phyloP scores from a whole-genome alignment of 1,140 invertebrate genomes.

The Bombus confusus region DNA sequence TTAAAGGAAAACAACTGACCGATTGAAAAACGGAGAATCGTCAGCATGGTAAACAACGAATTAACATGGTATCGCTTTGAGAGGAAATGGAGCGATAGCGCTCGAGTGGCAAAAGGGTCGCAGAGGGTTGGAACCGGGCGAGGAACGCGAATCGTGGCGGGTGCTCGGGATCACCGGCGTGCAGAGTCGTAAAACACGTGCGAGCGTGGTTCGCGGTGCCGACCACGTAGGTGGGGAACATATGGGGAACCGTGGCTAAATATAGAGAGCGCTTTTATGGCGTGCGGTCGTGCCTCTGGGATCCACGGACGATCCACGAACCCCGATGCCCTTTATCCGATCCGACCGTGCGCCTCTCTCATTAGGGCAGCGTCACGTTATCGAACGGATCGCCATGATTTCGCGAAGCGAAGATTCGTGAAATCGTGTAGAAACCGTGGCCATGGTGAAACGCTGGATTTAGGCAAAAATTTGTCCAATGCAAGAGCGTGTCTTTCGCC shows the following conservation, averaged over 20 bases:
- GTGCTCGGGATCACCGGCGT: neutral
- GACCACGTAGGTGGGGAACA: conserved; percentile 52
- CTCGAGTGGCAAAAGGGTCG: neutral
- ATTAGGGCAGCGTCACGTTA: conserved; percentile 54
- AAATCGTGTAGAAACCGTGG: neutral
- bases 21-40: neutral
- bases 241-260: conserved; percentile 57
- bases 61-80: neutral
- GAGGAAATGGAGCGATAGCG: neutral
- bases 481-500: no score
- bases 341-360: conserved; percentile 56
- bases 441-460: no score
- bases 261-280: conserved; percentile 70
- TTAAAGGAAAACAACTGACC: no score
- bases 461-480: no score
- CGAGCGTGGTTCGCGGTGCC: neutral
- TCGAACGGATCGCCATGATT: conserved; percentile 54
- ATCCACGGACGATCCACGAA: conserved; percentile 56
- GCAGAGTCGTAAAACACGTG: conserved; percentile 55
- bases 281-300: conserved; percentile 57
- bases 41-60: neutral
- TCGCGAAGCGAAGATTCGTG: conserved; percentile 20
- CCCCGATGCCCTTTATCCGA: conserved; percentile 61
- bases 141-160: conserved; percentile 6
- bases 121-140: conserved; percentile 26